phyloP scores from a whole-genome alignment of 2,113 vertebrate species.

The Caracal caracal region DNA sequence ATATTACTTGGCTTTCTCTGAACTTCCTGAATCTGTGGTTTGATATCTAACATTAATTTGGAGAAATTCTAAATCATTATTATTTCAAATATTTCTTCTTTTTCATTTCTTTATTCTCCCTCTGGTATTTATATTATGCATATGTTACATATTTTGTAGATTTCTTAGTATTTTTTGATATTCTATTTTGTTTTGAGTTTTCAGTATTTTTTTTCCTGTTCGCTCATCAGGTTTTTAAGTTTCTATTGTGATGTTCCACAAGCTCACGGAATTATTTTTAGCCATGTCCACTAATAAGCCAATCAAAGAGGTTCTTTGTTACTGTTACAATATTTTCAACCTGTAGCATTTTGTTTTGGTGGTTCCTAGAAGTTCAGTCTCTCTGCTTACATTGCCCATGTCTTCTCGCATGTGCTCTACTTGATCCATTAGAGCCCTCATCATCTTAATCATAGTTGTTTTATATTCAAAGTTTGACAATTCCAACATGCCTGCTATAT shows the following conservation, averaged over 20 bases:
- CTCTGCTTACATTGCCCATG: not conserved
- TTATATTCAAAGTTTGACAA: not conserved
- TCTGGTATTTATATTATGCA: not conserved
- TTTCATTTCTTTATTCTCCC: not conserved
- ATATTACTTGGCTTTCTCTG: not conserved
- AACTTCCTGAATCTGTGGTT: not conserved
- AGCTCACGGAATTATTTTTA: not conserved
- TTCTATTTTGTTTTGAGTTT: not conserved
- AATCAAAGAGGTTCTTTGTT: not conserved
- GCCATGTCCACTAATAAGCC: not conserved
- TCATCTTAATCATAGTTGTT: not conserved
- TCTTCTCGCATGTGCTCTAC: not conserved
- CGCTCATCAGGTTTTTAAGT: not conserved
- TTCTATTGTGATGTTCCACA: not conserved
- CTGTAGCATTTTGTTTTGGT: not conserved
- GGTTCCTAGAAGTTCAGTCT: not conserved
- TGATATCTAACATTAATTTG: not conserved
- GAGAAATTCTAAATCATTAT: not conserved
- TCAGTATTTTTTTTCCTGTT: not conserved
- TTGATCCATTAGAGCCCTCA: not conserved
- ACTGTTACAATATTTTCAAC: not conserved
- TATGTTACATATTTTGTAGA: not conserved
- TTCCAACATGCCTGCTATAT: not conserved
- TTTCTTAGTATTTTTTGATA: not conserved
- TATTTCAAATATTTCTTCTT: not conserved